Conservation (phyloP, 2,113 vertebrate genomes). For the Erythrocercus mccallii region DNA sequence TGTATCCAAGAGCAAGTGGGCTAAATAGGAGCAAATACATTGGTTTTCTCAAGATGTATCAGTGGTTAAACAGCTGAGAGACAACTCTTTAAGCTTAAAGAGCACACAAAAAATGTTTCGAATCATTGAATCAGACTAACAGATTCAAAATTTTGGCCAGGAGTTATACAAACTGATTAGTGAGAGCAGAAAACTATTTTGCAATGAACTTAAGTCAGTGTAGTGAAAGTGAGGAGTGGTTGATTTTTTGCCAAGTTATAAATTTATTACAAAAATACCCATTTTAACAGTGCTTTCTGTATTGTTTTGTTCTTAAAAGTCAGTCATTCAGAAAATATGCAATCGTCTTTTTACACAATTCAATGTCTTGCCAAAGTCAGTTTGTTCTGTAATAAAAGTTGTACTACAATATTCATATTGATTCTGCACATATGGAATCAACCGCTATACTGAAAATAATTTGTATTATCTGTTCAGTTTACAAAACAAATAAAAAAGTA, state of each 20-base stretch:
- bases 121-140: neutral
- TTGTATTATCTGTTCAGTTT: slow-evolving; percentile 47
- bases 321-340: neutral
- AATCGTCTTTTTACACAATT: neutral
- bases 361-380: neutral
- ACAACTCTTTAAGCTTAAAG: neutral
- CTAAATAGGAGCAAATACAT: neutral
- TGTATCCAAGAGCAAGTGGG: neutral
- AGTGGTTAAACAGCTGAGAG: neutral
- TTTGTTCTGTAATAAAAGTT: neutral
- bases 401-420: neutral
- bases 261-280: neutral
- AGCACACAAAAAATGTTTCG: neutral
- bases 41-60: neutral
- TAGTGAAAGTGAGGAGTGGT: neutral
- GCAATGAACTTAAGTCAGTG: neutral
- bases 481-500: slow-evolving; percentile 57
- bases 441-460: slow-evolving; percentile 23
- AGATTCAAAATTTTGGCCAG: neutral
- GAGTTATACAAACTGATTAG: neutral
- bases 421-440: slow-evolving; percentile 48
- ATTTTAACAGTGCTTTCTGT: neutral
- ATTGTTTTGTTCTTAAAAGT: neutral
- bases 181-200: neutral
- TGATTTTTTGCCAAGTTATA: neutral